Evolutionary conservation across 2,113 vertebrate species (phyloP).

Genomic region (Thamnophis sirtalis): DNA sequence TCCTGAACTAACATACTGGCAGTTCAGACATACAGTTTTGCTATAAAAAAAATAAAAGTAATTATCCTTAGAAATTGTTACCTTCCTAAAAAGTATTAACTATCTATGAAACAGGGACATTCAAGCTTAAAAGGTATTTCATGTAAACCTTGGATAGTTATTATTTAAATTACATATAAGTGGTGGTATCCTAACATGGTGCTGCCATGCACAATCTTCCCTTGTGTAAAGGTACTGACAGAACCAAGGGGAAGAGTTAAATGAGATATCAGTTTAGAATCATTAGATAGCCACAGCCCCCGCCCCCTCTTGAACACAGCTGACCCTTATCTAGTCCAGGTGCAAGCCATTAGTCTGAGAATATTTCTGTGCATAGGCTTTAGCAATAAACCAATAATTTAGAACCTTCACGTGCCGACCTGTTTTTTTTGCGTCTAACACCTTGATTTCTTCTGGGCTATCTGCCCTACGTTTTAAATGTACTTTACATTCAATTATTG

Average conservation of each 20-base stretch:
- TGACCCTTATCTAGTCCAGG: background rate
- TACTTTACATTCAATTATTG: background rate
- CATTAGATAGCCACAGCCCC: background rate
- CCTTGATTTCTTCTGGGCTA: background rate
- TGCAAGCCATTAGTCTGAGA: background rate
- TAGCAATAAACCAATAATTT: background rate
- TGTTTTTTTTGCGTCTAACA: background rate
- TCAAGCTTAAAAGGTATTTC: background rate
- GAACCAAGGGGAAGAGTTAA: background rate
- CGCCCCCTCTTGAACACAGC: background rate
- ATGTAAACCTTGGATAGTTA: background rate
- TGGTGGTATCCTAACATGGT: background rate
- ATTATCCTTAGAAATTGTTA: background rate
- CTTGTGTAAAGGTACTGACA: background rate
- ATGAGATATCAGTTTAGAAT: background rate
- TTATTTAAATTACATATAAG: background rate
- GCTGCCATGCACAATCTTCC: background rate
- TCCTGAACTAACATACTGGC: background rate
- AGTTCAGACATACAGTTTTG: background rate
- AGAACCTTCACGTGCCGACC: background rate
- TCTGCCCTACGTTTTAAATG: background rate
- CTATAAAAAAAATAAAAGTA: background rate
- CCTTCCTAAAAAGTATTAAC: background rate
- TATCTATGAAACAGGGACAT: background rate
- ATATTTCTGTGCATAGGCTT: background rate